Evolutionary conservation across 2,113 vertebrate genomes (phyloP), one percentile per base, ranked within the genome.

Genomic region (Mobula hypostoma): DNA sequence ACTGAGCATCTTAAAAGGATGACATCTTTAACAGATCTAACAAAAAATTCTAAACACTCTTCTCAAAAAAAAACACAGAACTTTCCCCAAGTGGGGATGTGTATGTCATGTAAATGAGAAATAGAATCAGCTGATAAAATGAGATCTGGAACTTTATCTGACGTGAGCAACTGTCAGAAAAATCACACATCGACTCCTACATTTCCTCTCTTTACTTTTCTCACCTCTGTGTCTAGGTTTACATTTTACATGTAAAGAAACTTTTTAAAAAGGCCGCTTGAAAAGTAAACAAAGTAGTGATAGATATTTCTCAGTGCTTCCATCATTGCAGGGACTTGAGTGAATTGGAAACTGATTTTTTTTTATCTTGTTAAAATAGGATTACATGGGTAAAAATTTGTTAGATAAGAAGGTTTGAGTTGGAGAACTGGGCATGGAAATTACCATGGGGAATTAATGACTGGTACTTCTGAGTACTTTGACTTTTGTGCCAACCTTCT

Each of bases 81-180:
- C 68, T 93, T 93, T 93, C 91, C 91, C 72, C 40, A 56, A 40
- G 24, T 74, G 68, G 40, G 74, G 32, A 93, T 11, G 32, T 1
- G 32, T 9, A 24, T 76, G 90, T 93, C 70, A 74, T 93, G 91
- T 70, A 93, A 93, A 93, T 74, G 32, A 74, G 91, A 93, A 93
- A 21, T n/a, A 93, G 36, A 74, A 74, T 76, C 91, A 93, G 91
- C 91, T 93, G 91, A 48, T 93, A 70, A 76, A 24, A 48, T 93
- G 68, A 93, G 40, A 76, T 17, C 91, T 93, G 91, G 91, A 93
- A 48, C 91, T 48, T 72, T 74, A 72, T 93, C 70, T 93, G 91
- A 93, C 66, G 91, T 93, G 21, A 72, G 48, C 70, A 74, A 74
- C 70, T 93, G 91, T 19, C 91, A 93, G 91, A 93, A 74, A 36